Evolutionary conservation across 2,113 vertebrate genomes (phyloP), one percentile per base, ranked within the genome.

Genomic region (Alaudala cheleensis): DNA sequence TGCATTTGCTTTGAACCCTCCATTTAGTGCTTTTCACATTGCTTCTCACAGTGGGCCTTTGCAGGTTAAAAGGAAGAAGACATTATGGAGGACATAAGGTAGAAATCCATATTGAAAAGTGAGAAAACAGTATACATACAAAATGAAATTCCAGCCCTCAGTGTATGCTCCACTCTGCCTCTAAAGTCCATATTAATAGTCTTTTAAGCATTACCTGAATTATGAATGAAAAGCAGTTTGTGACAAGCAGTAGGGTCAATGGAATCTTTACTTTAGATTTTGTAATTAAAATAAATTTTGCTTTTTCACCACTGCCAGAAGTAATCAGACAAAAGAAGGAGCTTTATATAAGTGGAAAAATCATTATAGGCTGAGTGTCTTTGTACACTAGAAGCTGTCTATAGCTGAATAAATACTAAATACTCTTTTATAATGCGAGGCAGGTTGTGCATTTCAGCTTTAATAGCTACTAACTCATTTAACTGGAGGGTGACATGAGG

Each of bases 391-490:
- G 74, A 81, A 94, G 23, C 67, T 83, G 53, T 79, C 72, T 49
- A 20, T 57, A 81, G 78, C n/a, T 91, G 84, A 83, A 95, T 92
- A 96, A 92, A 92, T 86, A 83, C 60, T 95, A 95, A 91, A 76
- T 74, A 77, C 53, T 81, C 65, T 92, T 93, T 96, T 70, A 60
- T 56, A 93, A 92, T 88, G 88, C 50, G 58, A 86, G 69, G 53
- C 90, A 91, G 37, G 20, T 31, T 90, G 84, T 81, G 79, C 69
- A 49, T 82, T 95, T 91, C 90, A 91, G 77, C 87, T 93, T 86
- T 94, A 94, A 95, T 96, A 96, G 57, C 57, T 91, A 90, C 91
- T 95, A 96, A 96, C 58, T 92, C 86, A 87, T 97, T 97, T 94
- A 91, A 88, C 96, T 96, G 89, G 67, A 95, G 83, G 93, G 74